A percentile compares a stretch with the other conserved stretches of the same genome.
Conservation (phyloP, 2,888 invertebrate genomes). For the Ormia ochracea region DNA sequence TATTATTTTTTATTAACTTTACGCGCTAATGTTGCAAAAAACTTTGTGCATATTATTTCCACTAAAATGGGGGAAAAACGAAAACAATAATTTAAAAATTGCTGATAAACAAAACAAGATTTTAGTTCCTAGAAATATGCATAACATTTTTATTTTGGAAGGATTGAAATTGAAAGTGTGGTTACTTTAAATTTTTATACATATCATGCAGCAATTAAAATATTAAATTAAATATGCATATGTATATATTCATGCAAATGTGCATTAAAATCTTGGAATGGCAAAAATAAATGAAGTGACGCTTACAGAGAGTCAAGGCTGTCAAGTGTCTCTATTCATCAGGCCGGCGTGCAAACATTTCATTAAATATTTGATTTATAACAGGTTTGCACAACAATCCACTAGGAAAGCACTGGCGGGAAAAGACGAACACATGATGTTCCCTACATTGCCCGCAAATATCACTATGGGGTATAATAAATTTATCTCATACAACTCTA, state of each 20-base stretch:
- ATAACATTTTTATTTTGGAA: background rate
- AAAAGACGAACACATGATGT: background rate
- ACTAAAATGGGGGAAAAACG: background rate
- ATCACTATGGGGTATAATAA: background rate
- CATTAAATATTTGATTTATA: background rate
- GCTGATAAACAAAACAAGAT: background rate
- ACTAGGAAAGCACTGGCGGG: background rate
- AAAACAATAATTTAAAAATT: background rate
- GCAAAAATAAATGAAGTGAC: conserved; percentile 29
- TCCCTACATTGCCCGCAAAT: background rate
- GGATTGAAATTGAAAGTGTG: conserved; percentile 48
- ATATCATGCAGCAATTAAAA: conserved; percentile 57
- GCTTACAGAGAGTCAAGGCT: conserved; percentile 39
- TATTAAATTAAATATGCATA: conserved; percentile 24
- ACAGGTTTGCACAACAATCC: background rate
- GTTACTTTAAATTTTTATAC: conserved; percentile 36
- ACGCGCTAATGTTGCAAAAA: background rate
- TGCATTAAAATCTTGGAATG: background rate
- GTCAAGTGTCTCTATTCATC: conserved; percentile 51
- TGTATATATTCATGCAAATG: background rate
- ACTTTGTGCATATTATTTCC: background rate
- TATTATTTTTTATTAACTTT: conserved; percentile 7
- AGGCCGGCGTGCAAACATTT: conserved; percentile 20
- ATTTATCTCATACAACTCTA: no score
- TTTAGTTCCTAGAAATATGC: conserved; percentile 41